Conservation (phyloP, 2,888 invertebrate genomes). For the Nowickia ferox region DNA sequence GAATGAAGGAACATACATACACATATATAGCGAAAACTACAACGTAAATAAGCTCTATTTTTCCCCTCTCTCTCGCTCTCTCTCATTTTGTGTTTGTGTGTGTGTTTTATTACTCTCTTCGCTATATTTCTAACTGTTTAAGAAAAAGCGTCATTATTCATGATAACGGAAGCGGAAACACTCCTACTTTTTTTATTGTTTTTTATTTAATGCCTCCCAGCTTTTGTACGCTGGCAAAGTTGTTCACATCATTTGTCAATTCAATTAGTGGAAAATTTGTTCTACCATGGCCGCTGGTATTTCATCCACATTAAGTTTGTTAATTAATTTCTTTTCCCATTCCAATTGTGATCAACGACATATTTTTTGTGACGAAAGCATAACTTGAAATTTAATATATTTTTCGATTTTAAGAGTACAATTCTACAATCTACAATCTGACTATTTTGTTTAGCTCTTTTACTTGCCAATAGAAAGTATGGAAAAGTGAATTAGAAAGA, state of each 20-base stretch:
- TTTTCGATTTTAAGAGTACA: not conserved
- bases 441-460: too few relatives aligned
- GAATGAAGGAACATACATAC: not conserved
- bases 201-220: not conserved
- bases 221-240: not conserved
- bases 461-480: too few relatives aligned
- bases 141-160: not conserved
- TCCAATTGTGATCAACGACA: not conserved
- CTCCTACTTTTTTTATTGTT: not conserved
- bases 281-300: not conserved
- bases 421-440: not conserved
- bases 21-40: not conserved
- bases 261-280: not conserved
- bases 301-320: not conserved
- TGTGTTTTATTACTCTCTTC: not conserved
- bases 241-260: constrained; percentile 33
- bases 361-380: not conserved
- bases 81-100: not conserved
- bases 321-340: not conserved
- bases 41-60: not conserved
- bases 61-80: not conserved
- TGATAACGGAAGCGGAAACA: constrained; percentile 3
- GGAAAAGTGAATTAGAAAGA: too few relatives aligned
- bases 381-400: not conserved
- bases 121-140: not conserved